phyloP scores from a whole-genome alignment of 1,140 invertebrate species.

The Cyclargus thomasi region DNA sequence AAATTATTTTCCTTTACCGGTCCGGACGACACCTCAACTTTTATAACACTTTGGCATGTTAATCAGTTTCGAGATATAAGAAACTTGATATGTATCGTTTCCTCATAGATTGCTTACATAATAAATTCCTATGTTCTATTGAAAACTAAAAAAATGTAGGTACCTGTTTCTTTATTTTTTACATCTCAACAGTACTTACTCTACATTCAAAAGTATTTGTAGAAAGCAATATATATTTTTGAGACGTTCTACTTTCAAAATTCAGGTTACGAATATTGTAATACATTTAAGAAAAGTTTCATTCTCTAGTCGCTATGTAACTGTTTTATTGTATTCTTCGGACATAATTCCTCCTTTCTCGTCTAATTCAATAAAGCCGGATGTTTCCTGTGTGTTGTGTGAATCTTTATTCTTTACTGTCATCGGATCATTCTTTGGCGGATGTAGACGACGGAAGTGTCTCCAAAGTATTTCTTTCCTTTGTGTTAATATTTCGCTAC shows the following conservation, averaged over 20 bases:
- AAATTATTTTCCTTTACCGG: constrained; percentile 39
- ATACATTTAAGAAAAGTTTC: neutral
- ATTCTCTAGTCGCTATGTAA: neutral
- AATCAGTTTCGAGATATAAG: constrained; percentile 23
- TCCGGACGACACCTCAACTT: constrained; percentile 22
- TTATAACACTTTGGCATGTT: constrained; percentile 29
- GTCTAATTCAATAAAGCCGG: constrained; percentile 3
- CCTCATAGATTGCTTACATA: constrained; percentile 21
- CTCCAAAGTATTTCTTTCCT: constrained; percentile 12
- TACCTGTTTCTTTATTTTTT: neutral
- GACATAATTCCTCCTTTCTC: neutral
- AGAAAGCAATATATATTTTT: neutral
- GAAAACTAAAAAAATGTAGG: no score
- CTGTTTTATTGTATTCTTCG: neutral
- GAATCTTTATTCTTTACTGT: constrained; percentile 6
- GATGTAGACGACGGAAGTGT: constrained; percentile 19
- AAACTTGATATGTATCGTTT: constrained; percentile 18
- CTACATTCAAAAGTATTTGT: neutral
- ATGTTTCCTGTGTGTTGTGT: constrained; percentile 5
- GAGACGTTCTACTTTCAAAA: neutral
- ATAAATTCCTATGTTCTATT: neutral
- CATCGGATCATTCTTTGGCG: constrained; percentile 15
- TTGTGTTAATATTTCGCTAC: constrained; percentile 16
- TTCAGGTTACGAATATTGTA: neutral
- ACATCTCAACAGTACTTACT: neutral